Evolutionary conservation across 92 coral and sea anemone species (phyloP).

Genomic region (Virgularia gustaviana): DNA sequence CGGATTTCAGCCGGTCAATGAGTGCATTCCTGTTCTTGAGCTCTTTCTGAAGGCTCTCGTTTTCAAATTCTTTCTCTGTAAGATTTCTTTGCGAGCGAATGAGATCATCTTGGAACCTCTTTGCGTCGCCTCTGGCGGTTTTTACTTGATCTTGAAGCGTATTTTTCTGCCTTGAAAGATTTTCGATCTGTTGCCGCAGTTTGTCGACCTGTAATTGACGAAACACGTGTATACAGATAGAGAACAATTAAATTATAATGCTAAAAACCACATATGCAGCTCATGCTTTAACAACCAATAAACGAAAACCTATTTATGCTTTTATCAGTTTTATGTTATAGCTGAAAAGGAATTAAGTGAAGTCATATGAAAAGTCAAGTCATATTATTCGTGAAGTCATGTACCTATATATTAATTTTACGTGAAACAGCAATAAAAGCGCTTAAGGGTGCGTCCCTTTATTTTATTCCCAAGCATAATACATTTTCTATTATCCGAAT

Average conservation of each 20-base stretch:
- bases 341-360: no score
- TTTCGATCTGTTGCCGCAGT: slow-evolving; percentile 83
- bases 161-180: slow-evolving; percentile 79
- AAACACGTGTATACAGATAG: background rate
- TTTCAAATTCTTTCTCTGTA: slow-evolving; percentile 88
- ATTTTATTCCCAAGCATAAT: no score
- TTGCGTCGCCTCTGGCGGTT: slow-evolving; percentile 75
- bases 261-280: background rate
- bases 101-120: slow-evolving; percentile 77
- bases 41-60: slow-evolving; percentile 79
- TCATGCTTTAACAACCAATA: background rate
- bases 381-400: no score
- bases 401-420: no score
- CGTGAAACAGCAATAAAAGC: no score
- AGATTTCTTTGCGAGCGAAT: slow-evolving; percentile 79
- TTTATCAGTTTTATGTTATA: no score
- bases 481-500: no score
- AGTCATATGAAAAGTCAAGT: no score
- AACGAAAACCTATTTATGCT: no score
- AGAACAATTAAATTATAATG: background rate
- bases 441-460: no score
- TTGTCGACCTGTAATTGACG: slow-evolving; percentile 71
- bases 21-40: slow-evolving; percentile 60
- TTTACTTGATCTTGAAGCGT: slow-evolving; percentile 84
- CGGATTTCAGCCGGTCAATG: slow-evolving; percentile 74